These are phyloP conservation scores for Amiota minor DNA, from an alignment of 2,888 invertebrate genomes.

Conservation along the genomic window DNA sequence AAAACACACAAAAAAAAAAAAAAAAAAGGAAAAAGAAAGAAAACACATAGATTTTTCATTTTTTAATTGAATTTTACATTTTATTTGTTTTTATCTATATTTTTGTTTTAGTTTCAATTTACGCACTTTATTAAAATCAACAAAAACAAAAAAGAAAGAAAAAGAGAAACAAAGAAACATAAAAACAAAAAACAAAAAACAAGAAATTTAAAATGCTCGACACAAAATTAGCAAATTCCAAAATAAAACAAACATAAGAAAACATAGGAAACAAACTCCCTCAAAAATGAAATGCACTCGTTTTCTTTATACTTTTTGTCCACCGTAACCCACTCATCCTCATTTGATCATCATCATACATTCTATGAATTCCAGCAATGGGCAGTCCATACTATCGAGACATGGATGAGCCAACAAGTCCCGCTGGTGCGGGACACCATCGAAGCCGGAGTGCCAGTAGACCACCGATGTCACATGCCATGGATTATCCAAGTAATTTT, in stretches of 20 bases:
- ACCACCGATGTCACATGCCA: conserved; percentile 78
- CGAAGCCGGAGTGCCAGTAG: conserved; percentile 87
- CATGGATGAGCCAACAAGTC: conserved; percentile 89
- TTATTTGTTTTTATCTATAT: neutral
- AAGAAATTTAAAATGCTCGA: conserved; percentile 49
- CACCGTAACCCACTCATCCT: conserved; percentile 68
- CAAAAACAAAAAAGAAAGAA: neutral
- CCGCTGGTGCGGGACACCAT: conserved; percentile 87
- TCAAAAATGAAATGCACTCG: conserved; percentile 36
- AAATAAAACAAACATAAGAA: conserved; percentile 35
- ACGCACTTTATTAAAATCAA: too few relatives aligned
- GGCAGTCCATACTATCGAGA: conserved; percentile 82
- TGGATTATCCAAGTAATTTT: conserved; percentile 76
- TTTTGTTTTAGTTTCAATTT: neutral
- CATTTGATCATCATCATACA: conserved; percentile 75
- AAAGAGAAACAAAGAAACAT: conserved; percentile 48
- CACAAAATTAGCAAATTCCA: conserved; percentile 64
- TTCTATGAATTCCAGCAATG: conserved; percentile 74
- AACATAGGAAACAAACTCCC: neutral
- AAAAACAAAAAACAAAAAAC: conserved; percentile 44
- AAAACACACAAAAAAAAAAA: neutral
- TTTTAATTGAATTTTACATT: neutral
- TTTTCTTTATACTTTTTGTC: conserved; percentile 46
- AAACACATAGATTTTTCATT: conserved; percentile 11
- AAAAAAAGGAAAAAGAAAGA: neutral